phyloP scores from a whole-genome alignment of 1,140 invertebrate genomes.

The Anadara kagoshimensis region DNA sequence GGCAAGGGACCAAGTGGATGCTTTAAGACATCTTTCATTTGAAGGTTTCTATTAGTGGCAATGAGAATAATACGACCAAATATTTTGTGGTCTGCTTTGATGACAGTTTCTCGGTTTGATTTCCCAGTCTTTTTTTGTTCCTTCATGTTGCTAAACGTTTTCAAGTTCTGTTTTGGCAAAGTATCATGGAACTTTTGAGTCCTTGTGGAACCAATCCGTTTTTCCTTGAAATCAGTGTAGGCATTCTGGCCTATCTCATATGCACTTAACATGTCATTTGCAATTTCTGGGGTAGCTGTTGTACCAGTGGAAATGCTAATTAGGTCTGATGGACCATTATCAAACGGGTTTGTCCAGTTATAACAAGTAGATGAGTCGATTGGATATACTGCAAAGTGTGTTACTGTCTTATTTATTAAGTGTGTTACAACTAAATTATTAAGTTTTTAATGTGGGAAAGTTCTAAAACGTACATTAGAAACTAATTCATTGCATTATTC shows the following conservation, averaged over 20 bases:
- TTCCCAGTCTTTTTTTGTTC: conserved; percentile 6
- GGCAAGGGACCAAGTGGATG: conserved; percentile 35
- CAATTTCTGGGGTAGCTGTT: conserved; percentile 8
- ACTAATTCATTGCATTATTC: too few species aligned
- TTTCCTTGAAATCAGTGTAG: conserved; percentile 2
- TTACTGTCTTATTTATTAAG: conserved; percentile 19
- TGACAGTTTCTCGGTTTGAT: too few species aligned
- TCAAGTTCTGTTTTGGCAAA: conserved; percentile 29
- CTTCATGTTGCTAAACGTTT: conserved; percentile 6
- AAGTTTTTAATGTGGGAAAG: conserved; percentile 3
- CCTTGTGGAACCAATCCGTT: background rate
- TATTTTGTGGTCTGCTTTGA: conserved; percentile 32
- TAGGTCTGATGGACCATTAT: conserved; percentile 6
- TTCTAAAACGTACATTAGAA: background rate
- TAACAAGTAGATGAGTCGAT: background rate
- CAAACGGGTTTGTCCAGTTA: conserved; percentile 26
- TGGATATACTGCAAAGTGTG: too few species aligned
- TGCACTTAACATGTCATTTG: conserved; percentile 16
- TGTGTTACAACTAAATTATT: conserved; percentile 6
- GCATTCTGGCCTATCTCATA: conserved; percentile 1
- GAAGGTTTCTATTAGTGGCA: conserved; percentile 12
- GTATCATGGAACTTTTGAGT: background rate
- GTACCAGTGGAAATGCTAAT: conserved; percentile 13
- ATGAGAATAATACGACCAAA: conserved; percentile 35
- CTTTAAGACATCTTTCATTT: conserved; percentile 28